Base-by-base conservation (phyloP, 23 tunicate genomes). In the Ascidia mentula region DNA sequence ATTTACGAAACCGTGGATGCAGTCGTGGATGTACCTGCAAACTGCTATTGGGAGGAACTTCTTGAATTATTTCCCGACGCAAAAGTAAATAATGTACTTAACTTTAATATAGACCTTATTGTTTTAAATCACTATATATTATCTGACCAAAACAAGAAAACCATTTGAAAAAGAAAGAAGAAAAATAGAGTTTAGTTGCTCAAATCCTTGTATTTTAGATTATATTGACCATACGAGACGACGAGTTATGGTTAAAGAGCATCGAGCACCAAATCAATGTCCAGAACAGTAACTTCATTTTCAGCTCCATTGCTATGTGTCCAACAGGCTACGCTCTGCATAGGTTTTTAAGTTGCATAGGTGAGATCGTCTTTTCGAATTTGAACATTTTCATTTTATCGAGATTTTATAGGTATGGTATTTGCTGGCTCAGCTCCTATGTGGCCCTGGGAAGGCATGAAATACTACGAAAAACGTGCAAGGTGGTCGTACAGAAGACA, bases 21-120 rank as follows among this genome's bases (percentile, higher is more conserved):
- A 0, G 82, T 79, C 31, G 82, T 79, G n/a, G 82, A 79, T 36
- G 61, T 59, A 59, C 82, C 82, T 30, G 74, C 74, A 30, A 60
- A 22, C 40, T 79, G 31, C 61, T 79, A 60, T 40, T 79, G 82
- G 82, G 82, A 79, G 37, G 82, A 79, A 60, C 31, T 79, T 34
- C 45, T 17, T 30, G 61, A 79, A 79, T 73, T 74, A n/a, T 79
- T 79, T 79, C 82, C 82, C 0, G 82, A 79, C 34, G 82, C 82
- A 18, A 79, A 79, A 33, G 82, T 79, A 38, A 38, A n/a, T n/a
- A n/a, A 65, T 69, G 74, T 28, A 69, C n/a, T n/a, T n/a, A n/a
- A n/a, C n/a, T n/a, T n/a, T n/a, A n/a, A n/a, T n/a, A n/a, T n/a
- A n/a, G n/a, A n/a, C n/a, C n/a, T n/a, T n/a, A n/a, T n/a, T n/a